A percentile compares a stretch with the other conserved stretches of the same genome.
phyloP scores from a whole-genome alignment of 35 echinoderm and acorn worm species.

The Ptychodera flava region DNA sequence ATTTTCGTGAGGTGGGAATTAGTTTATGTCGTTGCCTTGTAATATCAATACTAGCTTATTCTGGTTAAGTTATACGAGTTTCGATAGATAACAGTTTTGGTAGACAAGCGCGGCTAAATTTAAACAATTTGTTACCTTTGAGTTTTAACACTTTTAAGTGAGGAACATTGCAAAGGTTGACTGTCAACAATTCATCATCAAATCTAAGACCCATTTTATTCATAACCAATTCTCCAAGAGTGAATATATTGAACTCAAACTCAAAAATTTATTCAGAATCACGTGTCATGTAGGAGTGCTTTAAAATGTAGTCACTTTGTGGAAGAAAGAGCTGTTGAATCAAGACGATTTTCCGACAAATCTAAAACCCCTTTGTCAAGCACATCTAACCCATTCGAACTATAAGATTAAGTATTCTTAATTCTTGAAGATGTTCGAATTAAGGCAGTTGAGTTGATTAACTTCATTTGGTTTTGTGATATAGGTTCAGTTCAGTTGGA shows the following conservation, averaged over 20 bases:
- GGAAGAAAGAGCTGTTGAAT: background rate
- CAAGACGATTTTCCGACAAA: background rate
- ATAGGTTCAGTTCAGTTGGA: background rate
- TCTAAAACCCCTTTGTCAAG: background rate
- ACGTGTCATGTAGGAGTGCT: too few species aligned
- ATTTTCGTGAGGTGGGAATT: too few species aligned
- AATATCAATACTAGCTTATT: too few species aligned
- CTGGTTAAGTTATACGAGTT: too few species aligned
- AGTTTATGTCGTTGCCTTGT: too few species aligned
- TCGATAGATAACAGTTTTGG: background rate
- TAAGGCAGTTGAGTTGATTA: background rate
- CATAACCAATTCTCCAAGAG: background rate
- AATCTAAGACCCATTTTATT: background rate
- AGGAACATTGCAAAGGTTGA: background rate
- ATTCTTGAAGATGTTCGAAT: background rate
- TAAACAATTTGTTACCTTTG: background rate
- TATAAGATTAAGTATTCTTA: background rate
- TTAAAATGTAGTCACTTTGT: background rate
- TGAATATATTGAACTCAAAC: background rate
- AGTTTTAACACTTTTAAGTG: background rate
- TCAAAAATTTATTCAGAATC: too few species aligned
- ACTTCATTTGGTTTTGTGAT: background rate
- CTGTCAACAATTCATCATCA: background rate
- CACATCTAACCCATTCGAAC: background rate
- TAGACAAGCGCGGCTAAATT: background rate